These are phyloP conservation scores for Gymnothorax reevesii DNA, from an alignment of 2,797 vertebrate species.

Conservation along the genomic window DNA sequence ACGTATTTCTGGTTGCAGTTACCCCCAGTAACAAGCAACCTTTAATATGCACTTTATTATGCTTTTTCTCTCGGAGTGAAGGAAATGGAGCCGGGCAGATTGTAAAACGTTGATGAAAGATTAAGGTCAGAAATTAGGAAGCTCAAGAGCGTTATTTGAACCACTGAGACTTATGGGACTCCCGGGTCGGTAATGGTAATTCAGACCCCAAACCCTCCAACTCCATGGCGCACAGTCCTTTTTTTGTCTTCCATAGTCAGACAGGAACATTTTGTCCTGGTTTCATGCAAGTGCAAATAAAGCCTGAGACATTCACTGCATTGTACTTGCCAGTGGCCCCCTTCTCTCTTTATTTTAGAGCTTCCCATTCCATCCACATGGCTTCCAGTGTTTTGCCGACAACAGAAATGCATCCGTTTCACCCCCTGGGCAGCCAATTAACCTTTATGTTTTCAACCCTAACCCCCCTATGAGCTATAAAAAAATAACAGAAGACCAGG, in stretches of 20 bases:
- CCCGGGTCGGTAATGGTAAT: background rate
- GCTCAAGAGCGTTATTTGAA: background rate
- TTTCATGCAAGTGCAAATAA: conserved; percentile 28
- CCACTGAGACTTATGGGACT: background rate
- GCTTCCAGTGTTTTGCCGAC: conserved; percentile 29
- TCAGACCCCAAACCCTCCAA: background rate
- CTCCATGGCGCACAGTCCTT: background rate
- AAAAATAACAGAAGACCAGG: conserved; percentile 76
- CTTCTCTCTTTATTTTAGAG: background rate
- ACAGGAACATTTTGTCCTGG: conserved; percentile 29
- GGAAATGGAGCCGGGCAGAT: background rate
- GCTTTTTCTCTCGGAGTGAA: too few relatives aligned
- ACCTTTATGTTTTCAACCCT: conserved; percentile 79
- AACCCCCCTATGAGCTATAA: conserved; percentile 66
- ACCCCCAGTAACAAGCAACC: too few relatives aligned
- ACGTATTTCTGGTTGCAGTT: too few relatives aligned
- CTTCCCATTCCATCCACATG: conserved; percentile 10
- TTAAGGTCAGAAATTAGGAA: background rate
- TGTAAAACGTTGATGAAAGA: background rate
- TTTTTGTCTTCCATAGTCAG: conserved; percentile 28
- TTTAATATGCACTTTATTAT: too few relatives aligned
- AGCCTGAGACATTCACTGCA: conserved; percentile 10
- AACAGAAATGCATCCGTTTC: conserved; percentile 43
- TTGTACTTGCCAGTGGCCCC: conserved; percentile 31
- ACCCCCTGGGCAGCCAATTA: conserved; percentile 78